Percentiles rank a stretch among this genome's conserved stretches.
Conservation (phyloP, 2,888 invertebrate species). For the Drosophila suboccidentalis region DNA sequence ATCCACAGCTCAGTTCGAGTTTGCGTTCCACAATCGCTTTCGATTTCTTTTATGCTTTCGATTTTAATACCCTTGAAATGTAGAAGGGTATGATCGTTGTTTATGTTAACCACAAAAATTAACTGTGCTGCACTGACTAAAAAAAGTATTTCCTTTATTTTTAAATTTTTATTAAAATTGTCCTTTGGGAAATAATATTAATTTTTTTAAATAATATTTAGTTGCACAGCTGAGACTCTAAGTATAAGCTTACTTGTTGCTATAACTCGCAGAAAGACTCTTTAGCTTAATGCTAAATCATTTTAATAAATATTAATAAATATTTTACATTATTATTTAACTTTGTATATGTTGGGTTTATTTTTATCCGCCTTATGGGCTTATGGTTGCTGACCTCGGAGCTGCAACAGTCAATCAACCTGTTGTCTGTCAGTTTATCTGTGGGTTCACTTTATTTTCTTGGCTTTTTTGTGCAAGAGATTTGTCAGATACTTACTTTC, state of each 20-base stretch:
- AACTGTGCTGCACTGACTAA: no score
- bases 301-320: slow-evolving; percentile 6
- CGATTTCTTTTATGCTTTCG: slow-evolving; percentile 80
- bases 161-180: no score
- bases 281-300: neutral
- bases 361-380: slow-evolving; percentile 15
- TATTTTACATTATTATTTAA: slow-evolving; percentile 10
- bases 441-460: slow-evolving; percentile 47
- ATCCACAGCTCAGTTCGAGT: slow-evolving; percentile 26
- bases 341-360: slow-evolving; percentile 20
- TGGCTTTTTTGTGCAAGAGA: slow-evolving; percentile 17
- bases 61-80: slow-evolving; percentile 74
- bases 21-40: slow-evolving; percentile 67
- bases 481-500: slow-evolving; percentile 44
- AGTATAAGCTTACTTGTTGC: neutral
- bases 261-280: neutral
- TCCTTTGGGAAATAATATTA: no score
- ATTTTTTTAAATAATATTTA: no score
- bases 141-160: no score
- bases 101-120: neutral
- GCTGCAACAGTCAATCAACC: slow-evolving; percentile 59
- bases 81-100: slow-evolving; percentile 29
- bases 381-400: slow-evolving; percentile 38
- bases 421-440: slow-evolving; percentile 40
- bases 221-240: neutral